Conservation (phyloP, 1,140 invertebrate species). For the Rhagoletis zephyria region DNA sequence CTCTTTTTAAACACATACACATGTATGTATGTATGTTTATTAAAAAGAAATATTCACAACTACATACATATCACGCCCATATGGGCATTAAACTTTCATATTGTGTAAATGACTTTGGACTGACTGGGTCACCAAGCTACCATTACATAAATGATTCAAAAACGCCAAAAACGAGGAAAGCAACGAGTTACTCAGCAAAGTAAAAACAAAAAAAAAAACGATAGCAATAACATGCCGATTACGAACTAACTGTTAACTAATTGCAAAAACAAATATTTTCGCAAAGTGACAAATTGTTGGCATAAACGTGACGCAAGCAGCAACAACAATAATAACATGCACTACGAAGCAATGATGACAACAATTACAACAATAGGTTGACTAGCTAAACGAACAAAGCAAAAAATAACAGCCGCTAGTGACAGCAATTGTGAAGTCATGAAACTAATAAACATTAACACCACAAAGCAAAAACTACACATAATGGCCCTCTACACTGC, state of each 20-base stretch:
- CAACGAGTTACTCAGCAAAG: not conserved
- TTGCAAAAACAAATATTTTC: conserved; percentile 9
- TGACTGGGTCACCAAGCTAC: not conserved
- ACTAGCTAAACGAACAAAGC: not conserved
- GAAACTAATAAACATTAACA: conserved; percentile 40
- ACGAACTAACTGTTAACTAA: conserved; percentile 41
- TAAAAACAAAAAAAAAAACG: not conserved
- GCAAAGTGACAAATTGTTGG: conserved; percentile 10
- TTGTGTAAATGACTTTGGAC: not conserved
- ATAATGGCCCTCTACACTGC: not conserved
- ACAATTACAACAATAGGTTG: not conserved
- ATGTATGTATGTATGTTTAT: too few relatives aligned
- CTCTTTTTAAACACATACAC: too few relatives aligned
- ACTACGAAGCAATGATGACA: conserved; percentile 17
- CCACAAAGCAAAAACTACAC: conserved; percentile 3
- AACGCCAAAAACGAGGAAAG: not conserved
- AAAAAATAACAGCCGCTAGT: not conserved
- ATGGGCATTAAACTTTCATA: too few relatives aligned
- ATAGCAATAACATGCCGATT: conserved; percentile 13
- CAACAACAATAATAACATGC: not conserved
- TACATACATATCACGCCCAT: too few relatives aligned
- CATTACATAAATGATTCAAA: not conserved
- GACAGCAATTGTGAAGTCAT: conserved; percentile 38
- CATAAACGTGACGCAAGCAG: not conserved
- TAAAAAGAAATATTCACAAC: too few relatives aligned